Conservation (phyloP, 2,888 invertebrate genomes). For the Ormyrus pomaceus region DNA sequence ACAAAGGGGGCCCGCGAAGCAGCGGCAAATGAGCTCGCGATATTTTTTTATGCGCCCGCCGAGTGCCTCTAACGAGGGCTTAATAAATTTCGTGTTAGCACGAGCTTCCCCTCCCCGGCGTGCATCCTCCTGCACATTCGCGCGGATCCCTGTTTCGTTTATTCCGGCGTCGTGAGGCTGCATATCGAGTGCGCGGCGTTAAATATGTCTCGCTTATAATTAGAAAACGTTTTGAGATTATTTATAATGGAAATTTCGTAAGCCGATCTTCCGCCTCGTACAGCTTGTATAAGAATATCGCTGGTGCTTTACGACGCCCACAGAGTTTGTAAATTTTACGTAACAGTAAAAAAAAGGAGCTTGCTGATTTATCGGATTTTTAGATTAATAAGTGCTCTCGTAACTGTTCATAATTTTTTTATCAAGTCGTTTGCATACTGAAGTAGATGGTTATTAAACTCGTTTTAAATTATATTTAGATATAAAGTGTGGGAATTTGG, state of each 20-base stretch:
- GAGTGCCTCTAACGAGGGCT: conserved; percentile 49
- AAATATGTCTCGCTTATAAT: conserved; percentile 28
- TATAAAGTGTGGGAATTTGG: too few relatives aligned
- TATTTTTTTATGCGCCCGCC: conserved; percentile 31
- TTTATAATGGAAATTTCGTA: conserved; percentile 15
- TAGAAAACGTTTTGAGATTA: neutral
- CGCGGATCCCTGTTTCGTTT: neutral
- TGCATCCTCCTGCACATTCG: neutral
- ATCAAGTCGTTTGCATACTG: too few relatives aligned
- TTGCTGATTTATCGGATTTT: too few relatives aligned
- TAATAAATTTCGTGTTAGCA: conserved; percentile 46
- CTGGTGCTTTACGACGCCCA: too few relatives aligned
- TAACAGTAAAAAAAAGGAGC: too few relatives aligned
- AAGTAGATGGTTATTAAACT: too few relatives aligned
- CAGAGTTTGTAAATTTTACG: too few relatives aligned
- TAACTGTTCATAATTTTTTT: too few relatives aligned
- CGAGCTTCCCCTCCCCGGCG: neutral
- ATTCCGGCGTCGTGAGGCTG: neutral
- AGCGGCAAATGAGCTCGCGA: conserved; percentile 34
- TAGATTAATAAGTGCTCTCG: too few relatives aligned
- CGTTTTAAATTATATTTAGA: too few relatives aligned
- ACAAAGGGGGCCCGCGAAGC: neutral
- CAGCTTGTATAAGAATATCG: too few relatives aligned
- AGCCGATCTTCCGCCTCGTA: too few relatives aligned
- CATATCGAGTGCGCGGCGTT: conserved; percentile 1